Evolutionary conservation across 2,797 vertebrate genomes (phyloP), one percentile per base, ranked within the genome.

Genomic region (Pelodytes ibericus): DNA sequence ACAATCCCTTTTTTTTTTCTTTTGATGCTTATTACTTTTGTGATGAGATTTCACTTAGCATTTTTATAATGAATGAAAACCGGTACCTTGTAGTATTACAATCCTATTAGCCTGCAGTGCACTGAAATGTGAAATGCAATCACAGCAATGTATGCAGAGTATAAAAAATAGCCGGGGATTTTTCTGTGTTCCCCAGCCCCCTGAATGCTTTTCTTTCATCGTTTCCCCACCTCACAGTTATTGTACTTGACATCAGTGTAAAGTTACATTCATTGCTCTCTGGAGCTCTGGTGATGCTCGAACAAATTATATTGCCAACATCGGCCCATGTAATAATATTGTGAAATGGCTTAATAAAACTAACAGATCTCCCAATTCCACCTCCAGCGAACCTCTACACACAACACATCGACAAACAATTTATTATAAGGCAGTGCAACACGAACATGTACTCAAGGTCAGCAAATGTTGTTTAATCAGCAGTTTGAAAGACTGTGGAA

Each of bases 321-420:
- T 78, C 84, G 83, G 88, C 86, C 77, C 47, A 47, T 62, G 47
- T 47, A 88, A 85, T 88, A 86, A 74, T 85, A 83, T 80, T 84
- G 83, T 83, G 82, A 87, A 87, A 91, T 87, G 87, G 86, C 89
- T 92, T 91, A 88, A 90, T 92, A 91, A 91, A 86, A 85, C 81
- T 83, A 88, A 82, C 82, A 66, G 83, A 85, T 87, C 86, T 72
- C 80, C 80, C 80, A 65, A 81, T 84, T 86, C 51, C 56, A 44
- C 51, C 25, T 71, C 65, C 74, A 64, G 51, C 58, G 83, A 84
- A 67, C 77, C 70, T 79, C 86, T 88, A 86, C 82, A 75, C 56
- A 80, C 25, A 25, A 30, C 31, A 76, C 30, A 53, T 63, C 49
- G 47, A 62, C 74, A 69, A 75, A 61, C 16, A 22, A 76, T 70